Percentiles rank a stretch among this genome's conserved stretches.
Evolutionary conservation across 2,797 vertebrate species (phyloP).

Genomic region (Falco peregrinus): DNA sequence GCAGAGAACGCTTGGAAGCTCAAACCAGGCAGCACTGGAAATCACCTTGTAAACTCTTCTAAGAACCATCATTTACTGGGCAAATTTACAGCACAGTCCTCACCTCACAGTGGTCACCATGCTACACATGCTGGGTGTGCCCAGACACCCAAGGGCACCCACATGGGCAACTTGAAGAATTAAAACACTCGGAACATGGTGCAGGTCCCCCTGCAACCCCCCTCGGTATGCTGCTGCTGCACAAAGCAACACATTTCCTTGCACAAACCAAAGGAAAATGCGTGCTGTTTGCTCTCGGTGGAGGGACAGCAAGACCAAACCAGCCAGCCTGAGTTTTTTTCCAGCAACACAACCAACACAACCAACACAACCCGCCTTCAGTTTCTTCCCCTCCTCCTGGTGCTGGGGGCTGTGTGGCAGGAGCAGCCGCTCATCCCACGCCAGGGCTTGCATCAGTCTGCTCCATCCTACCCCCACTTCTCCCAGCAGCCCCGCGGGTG

Average conservation of each 20-base stretch:
- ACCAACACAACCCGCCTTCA: background rate
- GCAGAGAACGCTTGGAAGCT: background rate
- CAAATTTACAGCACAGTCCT: background rate
- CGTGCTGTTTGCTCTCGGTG: accelerated
- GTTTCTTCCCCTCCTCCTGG: background rate
- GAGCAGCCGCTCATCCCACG: background rate
- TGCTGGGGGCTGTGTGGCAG: background rate
- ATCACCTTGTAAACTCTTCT: background rate
- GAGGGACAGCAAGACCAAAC: background rate
- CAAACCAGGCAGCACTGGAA: background rate
- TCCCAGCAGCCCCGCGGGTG: background rate
- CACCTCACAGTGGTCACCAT: background rate
- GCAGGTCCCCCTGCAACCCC: background rate
- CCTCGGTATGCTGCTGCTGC: background rate
- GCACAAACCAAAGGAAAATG: background rate
- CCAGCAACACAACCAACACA: background rate
- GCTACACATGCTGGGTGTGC: background rate
- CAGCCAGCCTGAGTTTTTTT: background rate
- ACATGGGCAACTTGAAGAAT: accelerated
- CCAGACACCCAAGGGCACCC: background rate
- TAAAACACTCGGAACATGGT: accelerated
- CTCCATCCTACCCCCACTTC: background rate
- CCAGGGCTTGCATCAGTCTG: accelerated
- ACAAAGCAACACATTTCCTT: background rate
- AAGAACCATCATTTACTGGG: background rate